Evolutionary conservation across 2,888 invertebrate species (phyloP).

Genomic region (Argynnis bischoffii): DNA sequence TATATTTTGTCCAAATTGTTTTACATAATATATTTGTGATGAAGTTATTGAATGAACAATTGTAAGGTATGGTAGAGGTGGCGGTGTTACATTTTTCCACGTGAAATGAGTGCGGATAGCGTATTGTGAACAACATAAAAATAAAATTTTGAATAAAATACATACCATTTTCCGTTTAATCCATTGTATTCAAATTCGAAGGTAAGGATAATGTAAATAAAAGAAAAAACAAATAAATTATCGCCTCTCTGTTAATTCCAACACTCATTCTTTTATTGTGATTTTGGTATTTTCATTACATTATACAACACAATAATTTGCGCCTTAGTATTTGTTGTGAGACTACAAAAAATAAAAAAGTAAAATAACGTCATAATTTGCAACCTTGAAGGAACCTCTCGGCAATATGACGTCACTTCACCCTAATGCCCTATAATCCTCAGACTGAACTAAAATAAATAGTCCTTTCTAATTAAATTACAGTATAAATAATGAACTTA

Average conservation of each 20-base stretch:
- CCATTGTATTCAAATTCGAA: constrained; percentile 55
- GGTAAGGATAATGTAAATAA: constrained; percentile 57
- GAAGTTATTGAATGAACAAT: not conserved
- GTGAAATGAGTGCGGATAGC: constrained; percentile 71
- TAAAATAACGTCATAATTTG: constrained; percentile 41
- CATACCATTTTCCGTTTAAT: constrained; percentile 68
- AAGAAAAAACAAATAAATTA: constrained; percentile 70
- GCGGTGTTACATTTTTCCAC: constrained; percentile 54
- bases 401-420: constrained; percentile 58
- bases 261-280: constrained; percentile 82
- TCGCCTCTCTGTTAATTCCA: constrained; percentile 81
- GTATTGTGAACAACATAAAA: constrained; percentile 67
- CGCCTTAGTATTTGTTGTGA: constrained; percentile 82
- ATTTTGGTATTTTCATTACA: constrained; percentile 76
- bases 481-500: constrained; percentile 74
- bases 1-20: constrained; percentile 1
- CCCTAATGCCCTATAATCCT: constrained; percentile 62
- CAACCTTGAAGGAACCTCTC: constrained; percentile 14
- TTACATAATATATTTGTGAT: not conserved
- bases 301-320: constrained; percentile 59
- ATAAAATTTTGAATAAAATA: constrained; percentile 67
- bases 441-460: constrained; percentile 71
- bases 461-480: constrained; percentile 71
- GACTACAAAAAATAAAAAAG: constrained; percentile 62
- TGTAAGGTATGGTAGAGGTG: not conserved